Evolutionary conservation across 2,888 invertebrate genomes (phyloP), one percentile per base, ranked within the genome.

Genomic region (Dicycla oo): DNA sequence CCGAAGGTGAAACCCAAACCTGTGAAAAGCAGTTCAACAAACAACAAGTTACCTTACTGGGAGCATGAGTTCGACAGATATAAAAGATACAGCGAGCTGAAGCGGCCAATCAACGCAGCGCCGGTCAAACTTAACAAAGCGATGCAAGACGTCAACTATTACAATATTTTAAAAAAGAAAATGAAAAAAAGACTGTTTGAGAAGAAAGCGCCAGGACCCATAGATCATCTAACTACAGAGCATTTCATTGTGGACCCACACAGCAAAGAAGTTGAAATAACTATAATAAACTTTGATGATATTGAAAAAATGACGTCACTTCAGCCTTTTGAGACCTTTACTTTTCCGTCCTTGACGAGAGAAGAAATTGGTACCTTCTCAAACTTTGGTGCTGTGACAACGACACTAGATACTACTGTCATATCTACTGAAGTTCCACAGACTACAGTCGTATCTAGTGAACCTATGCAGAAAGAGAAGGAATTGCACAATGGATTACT

Each of bases 271-370:
- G 73, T 87, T 15, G 86, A 88, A 51, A 77, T 89, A 60, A 88
- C 88, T 7, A 83, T 89, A 23, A 88, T 89, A 11, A 81, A 89
- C 66, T 82, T 88, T 30, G 85, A 88, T 40, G 83, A 87, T 54
- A 60, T 70, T 4, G 73, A 80, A 11, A 81, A 78, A 45, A 23
- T 71, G 1, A 56, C 82, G 3, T 43, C 62, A 13, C 18, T 10
- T 2, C 40, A 45, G 18, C 3, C 53, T n/a, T 62, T 23, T 15
- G 69, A 53, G 0, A 1, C 43, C 1, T 34, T n/a, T 2, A 0
- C 1, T 3, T 0, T 47, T 2, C 20, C 82, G 3, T 0, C 7
- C 0, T 0, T 8, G 0, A 61, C 18, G 5, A 69, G 23, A 54
- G 60, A 70, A 2, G 63, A 78, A 3, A 15, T 45, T 1, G n/a